Conservation (phyloP, 2,797 vertebrate species). For the Platyrinchus mystaceus region DNA sequence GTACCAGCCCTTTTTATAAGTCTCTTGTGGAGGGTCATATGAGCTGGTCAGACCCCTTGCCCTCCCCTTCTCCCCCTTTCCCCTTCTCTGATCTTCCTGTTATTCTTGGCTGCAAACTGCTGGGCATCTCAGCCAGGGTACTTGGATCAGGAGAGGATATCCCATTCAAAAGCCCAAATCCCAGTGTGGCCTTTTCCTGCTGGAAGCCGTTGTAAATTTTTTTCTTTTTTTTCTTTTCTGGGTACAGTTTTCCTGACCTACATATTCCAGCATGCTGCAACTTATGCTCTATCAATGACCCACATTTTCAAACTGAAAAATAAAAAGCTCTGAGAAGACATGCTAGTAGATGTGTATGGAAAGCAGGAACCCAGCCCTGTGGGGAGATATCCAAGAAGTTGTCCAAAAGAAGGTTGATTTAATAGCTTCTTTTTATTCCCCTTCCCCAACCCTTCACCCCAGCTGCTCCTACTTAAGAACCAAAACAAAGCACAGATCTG, state of each 20-base stretch:
- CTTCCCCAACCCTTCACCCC: not conserved
- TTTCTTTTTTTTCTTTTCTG: not conserved
- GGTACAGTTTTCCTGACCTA: constrained; percentile 52
- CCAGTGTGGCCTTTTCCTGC: constrained; percentile 26
- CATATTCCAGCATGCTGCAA: not conserved
- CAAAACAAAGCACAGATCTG: not conserved
- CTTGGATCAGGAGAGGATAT: constrained; percentile 48
- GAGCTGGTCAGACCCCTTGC: constrained; percentile 24
- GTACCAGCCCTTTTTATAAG: constrained; percentile 33
- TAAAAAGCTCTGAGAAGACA: not conserved
- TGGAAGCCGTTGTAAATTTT: constrained; percentile 38
- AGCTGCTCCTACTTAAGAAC: constrained; percentile 47
- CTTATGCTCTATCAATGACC: not conserved
- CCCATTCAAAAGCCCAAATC: constrained; percentile 45
- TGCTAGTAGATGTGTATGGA: not conserved
- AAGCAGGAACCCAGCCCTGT: not conserved
- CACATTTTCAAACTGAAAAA: constrained; percentile 8
- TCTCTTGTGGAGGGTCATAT: constrained; percentile 24
- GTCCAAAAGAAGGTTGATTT: not conserved
- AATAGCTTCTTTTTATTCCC: not conserved
- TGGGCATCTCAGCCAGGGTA: not conserved
- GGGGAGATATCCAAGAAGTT: not conserved
- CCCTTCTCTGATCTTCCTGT: constrained; percentile 38
- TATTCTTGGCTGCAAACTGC: constrained; percentile 44
- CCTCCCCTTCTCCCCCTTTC: not conserved